A percentile compares a stretch with the other conserved stretches of the same genome.
These are phyloP conservation scores for Muscicapa adusta DNA, from an alignment of 2,113 vertebrate species.

Conservation along the genomic window DNA sequence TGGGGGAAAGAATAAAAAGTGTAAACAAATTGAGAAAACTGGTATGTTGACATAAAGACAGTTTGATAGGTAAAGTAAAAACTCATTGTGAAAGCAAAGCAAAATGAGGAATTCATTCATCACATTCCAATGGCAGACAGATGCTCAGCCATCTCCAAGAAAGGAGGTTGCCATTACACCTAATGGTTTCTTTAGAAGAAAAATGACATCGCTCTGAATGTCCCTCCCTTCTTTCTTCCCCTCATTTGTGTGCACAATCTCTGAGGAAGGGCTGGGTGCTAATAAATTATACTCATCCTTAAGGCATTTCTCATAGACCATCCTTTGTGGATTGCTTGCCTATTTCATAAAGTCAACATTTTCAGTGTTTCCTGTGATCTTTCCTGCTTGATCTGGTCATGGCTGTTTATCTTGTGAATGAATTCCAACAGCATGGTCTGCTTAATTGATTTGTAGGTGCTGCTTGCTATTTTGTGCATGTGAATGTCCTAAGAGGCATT, in stretches of 20 bases:
- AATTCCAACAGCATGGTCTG: not conserved
- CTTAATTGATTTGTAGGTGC: not conserved
- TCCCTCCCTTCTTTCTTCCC: not conserved
- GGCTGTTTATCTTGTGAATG: not conserved
- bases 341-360: not conserved
- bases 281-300: not conserved
- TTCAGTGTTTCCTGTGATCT: not conserved
- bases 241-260: rapidly evolving
- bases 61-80: not conserved
- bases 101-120: not conserved
- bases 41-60: not conserved
- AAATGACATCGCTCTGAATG: too few species aligned
- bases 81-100: not conserved
- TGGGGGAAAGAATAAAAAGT: not conserved
- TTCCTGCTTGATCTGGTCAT: not conserved
- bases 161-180: not conserved
- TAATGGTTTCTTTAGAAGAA: not conserved
- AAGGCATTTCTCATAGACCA: not conserved
- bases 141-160: not conserved
- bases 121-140: not conserved
- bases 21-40: not conserved
- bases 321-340: not conserved
- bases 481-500: not conserved
- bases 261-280: not conserved
- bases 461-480: not conserved